Evolutionary conservation across 2,888 invertebrate species (phyloP).

Genomic region (Papilio gigon): DNA sequence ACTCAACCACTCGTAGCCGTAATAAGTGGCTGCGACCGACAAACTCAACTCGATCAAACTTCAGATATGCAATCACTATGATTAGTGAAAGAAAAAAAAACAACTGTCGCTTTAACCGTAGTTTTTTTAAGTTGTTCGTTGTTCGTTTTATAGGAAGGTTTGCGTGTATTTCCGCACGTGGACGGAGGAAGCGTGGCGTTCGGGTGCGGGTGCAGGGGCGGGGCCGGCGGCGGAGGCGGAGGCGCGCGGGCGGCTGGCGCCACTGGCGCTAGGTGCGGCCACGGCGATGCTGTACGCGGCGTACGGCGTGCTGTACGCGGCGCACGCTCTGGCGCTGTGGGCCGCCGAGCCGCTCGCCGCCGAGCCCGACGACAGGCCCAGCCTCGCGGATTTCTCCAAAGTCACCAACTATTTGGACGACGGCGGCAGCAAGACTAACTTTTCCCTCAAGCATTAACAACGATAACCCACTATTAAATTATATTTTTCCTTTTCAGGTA

Average conservation of each 20-base stretch:
- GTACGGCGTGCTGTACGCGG: slow-evolving; percentile 57
- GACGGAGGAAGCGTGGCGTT: slow-evolving; percentile 64
- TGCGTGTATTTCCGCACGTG: slow-evolving; percentile 65
- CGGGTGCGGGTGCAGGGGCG: slow-evolving; percentile 33
- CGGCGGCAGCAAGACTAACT: slow-evolving; percentile 48
- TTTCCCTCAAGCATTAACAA: slow-evolving; percentile 48
- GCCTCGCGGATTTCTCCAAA: slow-evolving; percentile 45
- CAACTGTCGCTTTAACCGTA: no score
- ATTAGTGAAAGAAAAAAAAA: no score
- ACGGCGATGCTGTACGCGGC: slow-evolving; percentile 60
- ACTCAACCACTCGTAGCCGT: background rate
- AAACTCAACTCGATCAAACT: no score
- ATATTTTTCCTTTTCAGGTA: background rate
- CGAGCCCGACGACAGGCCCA: slow-evolving; percentile 50
- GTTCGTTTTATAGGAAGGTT: slow-evolving; percentile 53
- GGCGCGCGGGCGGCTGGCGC: slow-evolving; percentile 53
- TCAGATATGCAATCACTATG: no score
- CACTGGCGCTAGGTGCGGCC: slow-evolving; percentile 54
- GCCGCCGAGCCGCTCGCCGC: slow-evolving; percentile 63
- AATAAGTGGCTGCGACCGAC: no score
- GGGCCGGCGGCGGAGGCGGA: slow-evolving; percentile 54
- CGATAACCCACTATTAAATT: slow-evolving; percentile 10
- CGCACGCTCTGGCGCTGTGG: slow-evolving; percentile 62
- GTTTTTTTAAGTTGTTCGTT: background rate
- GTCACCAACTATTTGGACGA: slow-evolving; percentile 59